phyloP scores from a whole-genome alignment of 2,113 vertebrate genomes.

The Tragelaphus scriptus region DNA sequence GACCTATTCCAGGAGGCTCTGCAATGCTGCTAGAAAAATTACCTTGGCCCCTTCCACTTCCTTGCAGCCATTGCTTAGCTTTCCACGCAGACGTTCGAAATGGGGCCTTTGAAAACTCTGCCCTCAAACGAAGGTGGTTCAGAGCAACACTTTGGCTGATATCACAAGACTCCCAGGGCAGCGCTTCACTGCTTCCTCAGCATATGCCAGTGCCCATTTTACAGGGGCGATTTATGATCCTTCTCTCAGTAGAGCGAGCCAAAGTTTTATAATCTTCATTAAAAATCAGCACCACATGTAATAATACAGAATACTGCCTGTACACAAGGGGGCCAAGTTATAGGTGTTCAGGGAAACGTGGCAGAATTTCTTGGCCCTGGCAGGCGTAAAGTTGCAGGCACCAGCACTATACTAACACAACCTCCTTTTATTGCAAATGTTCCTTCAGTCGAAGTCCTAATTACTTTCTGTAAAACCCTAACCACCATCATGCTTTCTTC shows the following conservation, averaged over 20 bases:
- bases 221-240: conserved; percentile 62
- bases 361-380: conserved; percentile 54
- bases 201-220: conserved; percentile 61
- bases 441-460: conserved; percentile 45
- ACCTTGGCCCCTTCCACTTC: background rate
- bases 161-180: conserved; percentile 32
- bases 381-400: conserved; percentile 46
- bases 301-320: conserved; percentile 65
- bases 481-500: conserved; percentile 9
- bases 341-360: conserved; percentile 61
- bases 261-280: conserved; percentile 75
- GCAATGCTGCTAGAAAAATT: background rate
- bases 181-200: conserved; percentile 58
- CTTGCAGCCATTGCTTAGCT: background rate
- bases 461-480: conserved; percentile 53
- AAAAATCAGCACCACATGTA: conserved; percentile 69
- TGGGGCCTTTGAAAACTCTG: conserved; percentile 29
- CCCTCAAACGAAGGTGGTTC: conserved; percentile 24
- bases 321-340: conserved; percentile 54
- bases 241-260: conserved; percentile 57
- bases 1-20: background rate
- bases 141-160: conserved; percentile 21
- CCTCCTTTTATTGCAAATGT: conserved; percentile 52
- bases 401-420: conserved; percentile 44
- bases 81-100: background rate